Percentiles rank a stretch among this genome's conserved stretches.
Evolutionary conservation across 2,888 invertebrate species (phyloP).

Genomic region (Agapetus fuscipes): DNA sequence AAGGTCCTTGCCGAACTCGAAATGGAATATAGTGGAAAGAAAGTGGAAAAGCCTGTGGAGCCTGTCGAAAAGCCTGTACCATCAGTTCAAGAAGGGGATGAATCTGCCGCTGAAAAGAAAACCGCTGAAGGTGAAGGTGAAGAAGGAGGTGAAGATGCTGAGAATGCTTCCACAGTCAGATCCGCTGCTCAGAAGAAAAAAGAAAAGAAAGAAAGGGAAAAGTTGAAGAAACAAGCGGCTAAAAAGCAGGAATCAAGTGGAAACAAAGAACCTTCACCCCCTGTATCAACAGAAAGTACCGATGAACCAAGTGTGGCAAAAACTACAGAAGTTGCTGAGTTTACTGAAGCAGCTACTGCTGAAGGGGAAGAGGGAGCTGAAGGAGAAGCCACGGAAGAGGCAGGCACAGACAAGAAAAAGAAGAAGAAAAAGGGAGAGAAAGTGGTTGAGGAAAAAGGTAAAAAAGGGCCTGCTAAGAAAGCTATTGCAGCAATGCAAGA

Average conservation of each 20-base stretch:
- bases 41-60: constrained; percentile 10
- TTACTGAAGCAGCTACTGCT: constrained; percentile 29
- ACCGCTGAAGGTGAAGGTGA: constrained; percentile 34
- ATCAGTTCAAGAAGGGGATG: constrained; percentile 33
- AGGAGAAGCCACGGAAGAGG: constrained; percentile 26
- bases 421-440: constrained; percentile 40
- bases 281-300: constrained; percentile 27
- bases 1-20: constrained; percentile 75
- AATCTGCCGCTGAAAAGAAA: constrained; percentile 28
- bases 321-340: constrained; percentile 27
- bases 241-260: constrained; percentile 44
- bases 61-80: constrained; percentile 18
- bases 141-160: constrained; percentile 37
- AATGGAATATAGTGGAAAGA: constrained; percentile 61
- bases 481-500: constrained; percentile 89
- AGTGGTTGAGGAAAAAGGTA: constrained; percentile 44
- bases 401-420: constrained; percentile 30
- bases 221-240: constrained; percentile 61
- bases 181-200: constrained; percentile 83
- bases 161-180: constrained; percentile 55
- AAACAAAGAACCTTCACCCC: constrained; percentile 22
- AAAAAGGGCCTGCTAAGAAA: constrained; percentile 70
- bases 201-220: constrained; percentile 77
- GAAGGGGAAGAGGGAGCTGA: constrained; percentile 31
- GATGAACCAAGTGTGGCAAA: constrained; percentile 22